phyloP scores from a whole-genome alignment of 2,888 invertebrate species.

The Eledone cirrhosa region DNA sequence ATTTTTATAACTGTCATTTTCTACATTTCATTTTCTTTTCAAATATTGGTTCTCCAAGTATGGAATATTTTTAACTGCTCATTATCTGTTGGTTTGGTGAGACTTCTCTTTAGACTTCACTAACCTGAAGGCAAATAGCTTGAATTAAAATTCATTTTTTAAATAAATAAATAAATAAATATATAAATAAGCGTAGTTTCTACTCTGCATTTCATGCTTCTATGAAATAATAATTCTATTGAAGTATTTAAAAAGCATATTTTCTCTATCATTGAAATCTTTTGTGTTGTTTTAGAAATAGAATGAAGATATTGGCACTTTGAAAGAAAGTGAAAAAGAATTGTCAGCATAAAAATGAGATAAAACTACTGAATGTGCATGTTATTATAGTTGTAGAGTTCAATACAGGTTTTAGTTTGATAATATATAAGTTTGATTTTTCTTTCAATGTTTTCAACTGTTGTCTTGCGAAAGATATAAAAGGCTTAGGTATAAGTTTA shows the following conservation, averaged over 20 bases:
- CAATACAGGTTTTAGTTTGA: no score
- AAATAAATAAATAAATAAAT: no score
- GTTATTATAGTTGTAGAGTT: no score
- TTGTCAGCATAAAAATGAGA: no score
- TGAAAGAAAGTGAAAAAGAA: background rate
- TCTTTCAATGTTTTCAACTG: no score
- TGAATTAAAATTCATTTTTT: slow-evolving; percentile 25
- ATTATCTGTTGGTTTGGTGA: slow-evolving; percentile 12
- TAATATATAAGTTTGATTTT: no score
- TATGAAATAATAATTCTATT: slow-evolving; percentile 18
- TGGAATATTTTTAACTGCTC: slow-evolving; percentile 12
- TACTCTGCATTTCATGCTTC: background rate
- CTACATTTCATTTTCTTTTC: slow-evolving; percentile 17
- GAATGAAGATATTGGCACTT: slow-evolving; percentile 23
- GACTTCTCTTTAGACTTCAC: slow-evolving; percentile 5
- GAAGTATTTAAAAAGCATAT: background rate
- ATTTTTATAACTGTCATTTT: slow-evolving; percentile 19
- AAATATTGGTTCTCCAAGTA: slow-evolving; percentile 21
- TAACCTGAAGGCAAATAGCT: slow-evolving; percentile 19
- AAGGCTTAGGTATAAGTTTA: no score
- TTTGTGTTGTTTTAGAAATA: slow-evolving; percentile 21
- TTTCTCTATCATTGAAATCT: slow-evolving; percentile 20
- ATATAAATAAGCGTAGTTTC: no score
- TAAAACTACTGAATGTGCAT: no score
- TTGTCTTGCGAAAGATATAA: no score